Base-by-base conservation (phyloP, 2,113 vertebrate species). In the Theropithecus gelada region DNA sequence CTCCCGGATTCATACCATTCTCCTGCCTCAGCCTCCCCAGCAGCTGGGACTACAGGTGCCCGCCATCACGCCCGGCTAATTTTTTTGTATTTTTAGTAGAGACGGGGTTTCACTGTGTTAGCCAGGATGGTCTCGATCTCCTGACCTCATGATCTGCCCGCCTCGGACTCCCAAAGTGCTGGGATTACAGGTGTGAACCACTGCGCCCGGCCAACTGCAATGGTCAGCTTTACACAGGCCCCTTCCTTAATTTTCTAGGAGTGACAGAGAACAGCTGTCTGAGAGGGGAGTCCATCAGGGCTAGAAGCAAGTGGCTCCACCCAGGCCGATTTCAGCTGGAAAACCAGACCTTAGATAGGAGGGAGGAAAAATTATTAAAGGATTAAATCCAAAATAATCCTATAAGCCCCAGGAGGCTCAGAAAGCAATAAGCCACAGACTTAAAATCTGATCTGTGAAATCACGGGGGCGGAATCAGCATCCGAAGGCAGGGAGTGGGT, bases 291-390 rank as follows among this genome's bases (percentile, higher is more conserved):
- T 14, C 76, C 32, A 5, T 16, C 3, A 57, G 50, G 72, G 43
- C 92, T 78, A 87, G 76, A 79, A 75, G 68, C 57, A 52, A 22
- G 75, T n/a, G 45, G 30, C 87, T 85, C 82, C 35, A 20, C 57
- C 30, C 50, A 59, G 50, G 66, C 83, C 17, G 38, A 93, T 70
- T 93, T 96, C 93, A 94, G 93, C 97, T 94, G 84, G 95, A 96
- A 93, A 96, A 59, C 40, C 78, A 97, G 94, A 89, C 72, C 93
- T 98, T 79, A 98, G 95, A 96, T 93, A 96, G 73, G 93, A 94
- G 96, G 94, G 97, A 97, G 96, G 97, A 89, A 96, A 97, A 96
- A 97, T 96, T 94, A 97, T 98, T 97, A 97, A 97, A 97, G 97
- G 94, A 98, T 97, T 97, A 97, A 96, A 96, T 97, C 95, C 85